Percentiles rank a stretch among this genome's conserved stretches.
phyloP scores from a whole-genome alignment of 2,888 invertebrate genomes.

The Hoplodrina ambigua region DNA sequence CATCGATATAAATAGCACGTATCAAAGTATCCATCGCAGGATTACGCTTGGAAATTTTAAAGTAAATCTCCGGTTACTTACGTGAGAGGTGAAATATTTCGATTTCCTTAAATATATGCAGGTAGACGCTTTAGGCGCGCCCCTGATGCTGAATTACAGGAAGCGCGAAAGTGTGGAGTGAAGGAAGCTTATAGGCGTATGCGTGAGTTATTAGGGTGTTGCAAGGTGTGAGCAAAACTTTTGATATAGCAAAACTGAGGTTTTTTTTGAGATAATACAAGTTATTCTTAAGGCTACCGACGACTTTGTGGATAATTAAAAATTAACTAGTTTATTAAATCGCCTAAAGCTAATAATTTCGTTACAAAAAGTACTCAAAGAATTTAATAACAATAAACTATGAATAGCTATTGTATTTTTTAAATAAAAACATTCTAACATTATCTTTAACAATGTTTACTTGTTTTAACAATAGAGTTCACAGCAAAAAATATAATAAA shows the following conservation, averaged over 20 bases:
- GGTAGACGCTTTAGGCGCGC: constrained; percentile 57
- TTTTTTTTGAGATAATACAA: constrained; percentile 8
- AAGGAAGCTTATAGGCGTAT: constrained; percentile 30
- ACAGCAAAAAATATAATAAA: not conserved
- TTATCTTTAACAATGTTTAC: not conserved
- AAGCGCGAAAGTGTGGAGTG: constrained; percentile 54
- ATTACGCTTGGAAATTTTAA: constrained; percentile 63
- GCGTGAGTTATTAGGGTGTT: constrained; percentile 48
- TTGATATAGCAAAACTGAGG: constrained; percentile 11
- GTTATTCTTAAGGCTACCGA: not conserved
- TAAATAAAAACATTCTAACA: not conserved
- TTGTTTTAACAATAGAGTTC: not conserved
- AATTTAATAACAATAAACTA: not conserved
- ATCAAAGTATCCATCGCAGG: constrained; percentile 45
- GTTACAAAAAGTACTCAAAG: not conserved
- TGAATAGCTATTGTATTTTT: not conserved
- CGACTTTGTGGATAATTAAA: not conserved
- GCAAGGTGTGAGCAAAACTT: constrained; percentile 19
- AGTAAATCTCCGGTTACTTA: constrained; percentile 60
- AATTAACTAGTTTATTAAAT: not conserved
- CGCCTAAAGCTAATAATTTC: not conserved
- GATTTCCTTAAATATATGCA: constrained; percentile 71
- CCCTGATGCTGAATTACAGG: constrained; percentile 60
- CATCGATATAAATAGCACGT: constrained; percentile 52
- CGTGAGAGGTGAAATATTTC: constrained; percentile 75